A percentile compares a stretch with the other conserved stretches of the same genome.
Evolutionary conservation across 2,113 vertebrate species (phyloP).

Genomic region (Chinchilla lanigera): DNA sequence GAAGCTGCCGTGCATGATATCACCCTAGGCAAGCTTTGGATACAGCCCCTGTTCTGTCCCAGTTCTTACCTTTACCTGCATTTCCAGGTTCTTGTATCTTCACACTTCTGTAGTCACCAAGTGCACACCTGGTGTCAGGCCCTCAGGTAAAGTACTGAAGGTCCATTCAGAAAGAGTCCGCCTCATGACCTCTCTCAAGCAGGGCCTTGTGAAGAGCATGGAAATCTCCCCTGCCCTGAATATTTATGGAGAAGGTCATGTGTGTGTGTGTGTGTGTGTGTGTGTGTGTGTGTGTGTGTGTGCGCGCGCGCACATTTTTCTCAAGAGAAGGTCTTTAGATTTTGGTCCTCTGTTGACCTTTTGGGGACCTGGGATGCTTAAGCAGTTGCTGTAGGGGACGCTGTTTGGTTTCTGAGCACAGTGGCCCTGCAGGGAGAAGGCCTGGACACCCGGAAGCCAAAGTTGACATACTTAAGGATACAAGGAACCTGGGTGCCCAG

Average conservation of each 20-base stretch:
- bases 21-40: neutral
- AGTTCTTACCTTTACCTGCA: too few relatives aligned
- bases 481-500: neutral
- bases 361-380: neutral
- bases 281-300: neutral
- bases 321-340: neutral
- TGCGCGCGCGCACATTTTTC: neutral
- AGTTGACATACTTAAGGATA: neutral
- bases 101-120: neutral
- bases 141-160: neutral
- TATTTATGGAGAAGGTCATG: neutral
- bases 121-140: neutral
- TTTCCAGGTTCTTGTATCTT: neutral
- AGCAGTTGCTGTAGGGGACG: neutral
- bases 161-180: neutral
- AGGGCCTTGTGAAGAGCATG: neutral
- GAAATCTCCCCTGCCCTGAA: neutral
- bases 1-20: neutral
- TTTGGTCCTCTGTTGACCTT: neutral
- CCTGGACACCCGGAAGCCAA: neutral
- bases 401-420: neutral
- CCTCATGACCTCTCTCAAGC: neutral
- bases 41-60: neutral
- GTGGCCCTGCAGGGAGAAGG: neutral
- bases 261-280: neutral